Conservation (phyloP, 1,140 invertebrate genomes). For the Liolophura sinensis region DNA sequence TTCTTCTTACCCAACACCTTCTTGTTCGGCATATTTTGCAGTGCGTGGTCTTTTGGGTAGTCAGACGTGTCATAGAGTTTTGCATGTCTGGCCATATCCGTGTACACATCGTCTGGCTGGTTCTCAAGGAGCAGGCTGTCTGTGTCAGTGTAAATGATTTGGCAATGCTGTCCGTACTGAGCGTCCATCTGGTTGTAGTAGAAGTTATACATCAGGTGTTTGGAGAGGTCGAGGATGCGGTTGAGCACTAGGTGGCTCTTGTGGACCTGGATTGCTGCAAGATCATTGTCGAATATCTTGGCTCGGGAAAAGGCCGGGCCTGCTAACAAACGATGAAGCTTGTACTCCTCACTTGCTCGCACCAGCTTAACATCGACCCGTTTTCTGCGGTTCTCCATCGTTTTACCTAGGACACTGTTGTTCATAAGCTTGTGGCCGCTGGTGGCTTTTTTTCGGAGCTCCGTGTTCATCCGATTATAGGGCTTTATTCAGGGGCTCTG, state of each 20-base stretch:
- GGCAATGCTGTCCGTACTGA: constrained; percentile 28
- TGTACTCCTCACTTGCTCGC: constrained; percentile 8
- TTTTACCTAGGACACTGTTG: constrained; percentile 61
- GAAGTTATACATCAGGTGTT: constrained; percentile 42
- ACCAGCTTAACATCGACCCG: constrained; percentile 40
- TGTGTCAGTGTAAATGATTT: constrained; percentile 19
- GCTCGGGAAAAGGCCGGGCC: constrained; percentile 44
- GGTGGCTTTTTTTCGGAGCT: constrained; percentile 54
- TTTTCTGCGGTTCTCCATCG: constrained; percentile 57
- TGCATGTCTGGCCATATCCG: no score
- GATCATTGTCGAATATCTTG: constrained; percentile 43
- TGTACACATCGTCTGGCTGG: no score
- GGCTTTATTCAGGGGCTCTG: constrained; percentile 15
- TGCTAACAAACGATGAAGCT: constrained; percentile 34
- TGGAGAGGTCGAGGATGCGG: constrained; percentile 33
- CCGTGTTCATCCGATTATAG: constrained; percentile 15
- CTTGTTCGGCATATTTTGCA: no score
- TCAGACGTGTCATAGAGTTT: no score
- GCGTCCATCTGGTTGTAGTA: constrained; percentile 35
- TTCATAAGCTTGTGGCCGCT: constrained; percentile 60
- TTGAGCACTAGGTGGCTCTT: constrained; percentile 29
- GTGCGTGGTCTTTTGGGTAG: no score
- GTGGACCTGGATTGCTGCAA: constrained; percentile 19
- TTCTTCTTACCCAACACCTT: no score
- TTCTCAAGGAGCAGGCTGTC: no score